phyloP scores from a whole-genome alignment of 2,888 invertebrate genomes.

The Scaptomyza cyrtandrae region DNA sequence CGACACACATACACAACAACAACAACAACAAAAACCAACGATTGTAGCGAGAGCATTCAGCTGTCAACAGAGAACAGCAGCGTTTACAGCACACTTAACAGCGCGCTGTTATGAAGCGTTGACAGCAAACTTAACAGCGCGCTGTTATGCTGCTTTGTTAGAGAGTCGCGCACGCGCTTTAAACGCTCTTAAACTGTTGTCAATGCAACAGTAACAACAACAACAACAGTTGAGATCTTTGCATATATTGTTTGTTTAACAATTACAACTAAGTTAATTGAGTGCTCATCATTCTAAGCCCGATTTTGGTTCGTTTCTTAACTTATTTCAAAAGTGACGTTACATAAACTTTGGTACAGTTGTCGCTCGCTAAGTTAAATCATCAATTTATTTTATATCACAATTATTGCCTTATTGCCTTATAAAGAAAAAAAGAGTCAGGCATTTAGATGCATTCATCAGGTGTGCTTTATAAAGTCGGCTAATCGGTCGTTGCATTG shows the following conservation, averaged over 20 bases:
- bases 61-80: slow-evolving; percentile 15
- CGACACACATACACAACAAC: slow-evolving; percentile 22
- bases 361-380: background rate
- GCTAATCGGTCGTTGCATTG: too few species aligned
- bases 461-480: too few species aligned
- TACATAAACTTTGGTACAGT: background rate
- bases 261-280: background rate
- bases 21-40: background rate
- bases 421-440: too few species aligned
- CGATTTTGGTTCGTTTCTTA: background rate
- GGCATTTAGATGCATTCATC: too few species aligned
- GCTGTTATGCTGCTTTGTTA: too few species aligned
- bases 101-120: background rate
- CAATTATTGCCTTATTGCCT: too few species aligned
- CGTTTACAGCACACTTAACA: slow-evolving; percentile 4
- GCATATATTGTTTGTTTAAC: slow-evolving; percentile 2
- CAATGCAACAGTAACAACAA: too few species aligned
- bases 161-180: slow-evolving; percentile 20
- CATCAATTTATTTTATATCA: too few species aligned
- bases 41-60: background rate
- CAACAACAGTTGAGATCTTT: slow-evolving; percentile 13
- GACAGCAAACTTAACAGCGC: slow-evolving; percentile 6
- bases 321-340: background rate
- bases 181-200: slow-evolving; percentile 20
- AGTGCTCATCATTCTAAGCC: slow-evolving; percentile 3